Base-by-base conservation (phyloP, 2,888 invertebrate species). In the Ophraella communa region DNA sequence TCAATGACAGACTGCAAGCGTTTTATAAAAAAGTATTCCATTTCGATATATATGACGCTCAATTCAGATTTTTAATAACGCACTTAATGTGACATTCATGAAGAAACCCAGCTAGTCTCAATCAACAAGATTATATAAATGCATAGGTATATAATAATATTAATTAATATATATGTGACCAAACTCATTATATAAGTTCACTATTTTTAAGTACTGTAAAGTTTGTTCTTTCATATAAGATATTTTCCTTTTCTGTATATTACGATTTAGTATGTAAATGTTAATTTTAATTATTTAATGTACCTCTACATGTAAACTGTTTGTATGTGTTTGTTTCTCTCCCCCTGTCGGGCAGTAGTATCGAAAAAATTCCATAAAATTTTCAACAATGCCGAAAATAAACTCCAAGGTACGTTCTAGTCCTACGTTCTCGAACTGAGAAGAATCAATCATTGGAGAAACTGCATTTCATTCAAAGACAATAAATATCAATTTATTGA, bases 61-160 rank as follows among this genome's bases (percentile, higher is more conserved):
- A 78, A 78, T 60, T 60, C 27, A 55, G 30, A 42, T 72, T 74
- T 74, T n/a, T n/a, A 71, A 66, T 71, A 73, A 78, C 77, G 78
- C 78, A 78, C 78, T 73, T 75, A 74, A 76, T 75, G 76, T 75
- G 76, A 75, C 73, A 73, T 72, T 70, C 70, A 63, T 67, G 65
- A 66, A 66, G 68, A 77, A 79, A 80, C 75, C 79, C 77, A 75
- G 79, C 81, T 81, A 82, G 81, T 82, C 81, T 75, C 75, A 73
- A 68, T 72, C 69, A 75, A 72, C 72, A 77, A 76, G 76, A 73
- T 76, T 76, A 68, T 64, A 65, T 63, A 47, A 59, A 24, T 51
- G 42, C 51, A 60, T 51, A 60, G 47, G 39, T 70, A 71, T 71
- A 70, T 66, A 70, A 70, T 66, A 70, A 74, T 72, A 72, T 67